Base-by-base conservation (phyloP, 2,113 vertebrate genomes). In the Cyprinus carpio region DNA sequence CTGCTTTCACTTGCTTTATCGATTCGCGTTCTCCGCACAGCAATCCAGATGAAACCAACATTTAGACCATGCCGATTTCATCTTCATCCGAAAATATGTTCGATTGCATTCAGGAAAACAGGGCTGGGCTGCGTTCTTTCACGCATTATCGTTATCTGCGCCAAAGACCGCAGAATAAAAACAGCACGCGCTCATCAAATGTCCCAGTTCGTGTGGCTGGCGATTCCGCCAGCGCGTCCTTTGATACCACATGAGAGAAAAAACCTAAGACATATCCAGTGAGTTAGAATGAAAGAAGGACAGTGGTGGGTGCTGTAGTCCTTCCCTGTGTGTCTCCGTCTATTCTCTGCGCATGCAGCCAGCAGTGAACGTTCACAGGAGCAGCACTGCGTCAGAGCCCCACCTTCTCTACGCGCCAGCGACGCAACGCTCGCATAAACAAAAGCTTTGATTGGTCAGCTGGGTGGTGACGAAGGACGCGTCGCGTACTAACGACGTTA, bases 311-410 rank as follows among this genome's bases (percentile, higher is more conserved):
- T 1, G 75, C 7, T 74, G 37, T 67, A 25, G 65, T 56, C 51
- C 49, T 67, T 56, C 82, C 75, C 16, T 51, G 51, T 78, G 46
- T 27, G 82, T 75, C 82, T 75, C 71, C 85, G 82, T 56, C 84
- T 67, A 79, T 46, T 75, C 84, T 80, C 80, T 27, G 65, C 86
- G n/a, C 84, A 72, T 80, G 2, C 11, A 81, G 84, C 72, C 87
- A 76, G 67, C 60, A 65, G 49, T 81, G 81, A 88, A 85, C 82
- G 84, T 20, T 67, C 89, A 86, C 83, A 82, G 88, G 87, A 84
- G 86, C 86, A 78, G 86, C 85, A 88, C 91, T 93, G 93, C 93
- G 92, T 93, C 92, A 93, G 87, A 89, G 84, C 78, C 16, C 86
- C 90, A 90, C 91, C 89, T 91, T 89, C 87, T 60, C 34, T n/a